phyloP scores from a whole-genome alignment of 2,113 vertebrate species.

The Motacilla alba region DNA sequence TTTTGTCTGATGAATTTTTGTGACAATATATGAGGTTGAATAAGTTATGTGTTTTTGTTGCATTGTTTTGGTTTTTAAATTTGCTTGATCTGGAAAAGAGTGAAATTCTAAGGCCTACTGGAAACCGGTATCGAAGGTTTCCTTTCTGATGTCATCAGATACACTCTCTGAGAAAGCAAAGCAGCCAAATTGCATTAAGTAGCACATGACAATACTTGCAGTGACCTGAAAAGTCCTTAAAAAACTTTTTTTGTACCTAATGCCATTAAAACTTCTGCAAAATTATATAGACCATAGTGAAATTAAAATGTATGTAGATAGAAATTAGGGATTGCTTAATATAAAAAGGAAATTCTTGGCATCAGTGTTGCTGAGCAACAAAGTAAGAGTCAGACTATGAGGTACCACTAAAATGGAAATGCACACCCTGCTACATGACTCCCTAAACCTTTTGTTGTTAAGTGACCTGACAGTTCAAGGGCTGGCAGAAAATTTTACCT shows the following conservation, averaged over 20 bases:
- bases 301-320: not conserved
- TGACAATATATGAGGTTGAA: not conserved
- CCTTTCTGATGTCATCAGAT: not conserved
- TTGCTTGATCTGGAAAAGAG: not conserved
- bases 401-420: not conserved
- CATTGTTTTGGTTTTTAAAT: not conserved
- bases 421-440: not conserved
- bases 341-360: not conserved
- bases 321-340: not conserved
- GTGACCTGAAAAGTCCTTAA: not conserved
- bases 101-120: not conserved
- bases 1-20: not conserved
- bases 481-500: not conserved
- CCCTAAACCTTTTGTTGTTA: not conserved
- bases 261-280: not conserved
- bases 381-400: not conserved
- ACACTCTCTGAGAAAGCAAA: not conserved
- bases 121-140: not conserved
- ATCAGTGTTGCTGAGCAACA: not conserved
- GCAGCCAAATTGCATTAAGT: not conserved
- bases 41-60: not conserved
- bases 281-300: not conserved
- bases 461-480: conserved; percentile 2
- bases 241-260: not conserved
- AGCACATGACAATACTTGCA: not conserved